These are phyloP conservation scores for Agrilus biguttatus DNA, from an alignment of 2,888 invertebrate species.

Conservation along the genomic window DNA sequence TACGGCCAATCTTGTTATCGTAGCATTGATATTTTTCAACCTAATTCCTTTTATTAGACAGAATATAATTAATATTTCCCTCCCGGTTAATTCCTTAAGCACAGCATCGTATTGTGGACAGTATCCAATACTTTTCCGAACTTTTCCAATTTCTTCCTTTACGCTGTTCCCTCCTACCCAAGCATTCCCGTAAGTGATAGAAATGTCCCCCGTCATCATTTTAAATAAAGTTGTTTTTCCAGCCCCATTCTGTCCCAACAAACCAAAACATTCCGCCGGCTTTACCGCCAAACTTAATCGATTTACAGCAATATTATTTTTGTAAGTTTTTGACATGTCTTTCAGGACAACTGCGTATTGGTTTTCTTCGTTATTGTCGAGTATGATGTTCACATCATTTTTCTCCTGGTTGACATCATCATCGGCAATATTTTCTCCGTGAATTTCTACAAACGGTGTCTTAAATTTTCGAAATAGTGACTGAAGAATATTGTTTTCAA, in stretches of 20 bases:
- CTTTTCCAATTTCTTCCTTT: slow-evolving; percentile 33
- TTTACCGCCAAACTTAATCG: slow-evolving; percentile 44
- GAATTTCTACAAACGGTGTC: no score
- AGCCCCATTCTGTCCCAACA: slow-evolving; percentile 69
- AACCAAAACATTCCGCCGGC: slow-evolving; percentile 61
- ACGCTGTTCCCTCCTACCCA: slow-evolving; percentile 30
- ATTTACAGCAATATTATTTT: slow-evolving; percentile 54
- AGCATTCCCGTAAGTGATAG: slow-evolving; percentile 49
- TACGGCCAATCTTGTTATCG: slow-evolving; percentile 18
- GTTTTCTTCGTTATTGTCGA: no score
- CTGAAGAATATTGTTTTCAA: no score
- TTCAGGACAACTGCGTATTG: slow-evolving; percentile 40
- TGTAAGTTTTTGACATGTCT: slow-evolving; percentile 58
- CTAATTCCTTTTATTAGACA: slow-evolving; percentile 28
- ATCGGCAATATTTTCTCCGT: no score
- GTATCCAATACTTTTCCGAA: slow-evolving; percentile 41
- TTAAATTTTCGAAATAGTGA: no score
- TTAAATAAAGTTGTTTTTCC: slow-evolving; percentile 76
- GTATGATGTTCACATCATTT: no score
- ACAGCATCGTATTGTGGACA: slow-evolving; percentile 37
- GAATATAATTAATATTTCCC: slow-evolving; percentile 32
- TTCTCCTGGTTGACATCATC: no score
- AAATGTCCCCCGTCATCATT: slow-evolving; percentile 69
- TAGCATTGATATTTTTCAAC: slow-evolving; percentile 10
- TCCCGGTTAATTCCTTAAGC: slow-evolving; percentile 31